Evolutionary conservation across 2,797 vertebrate species (phyloP), one percentile per base, ranked within the genome.

Genomic region (Sebastes steindachneri): DNA sequence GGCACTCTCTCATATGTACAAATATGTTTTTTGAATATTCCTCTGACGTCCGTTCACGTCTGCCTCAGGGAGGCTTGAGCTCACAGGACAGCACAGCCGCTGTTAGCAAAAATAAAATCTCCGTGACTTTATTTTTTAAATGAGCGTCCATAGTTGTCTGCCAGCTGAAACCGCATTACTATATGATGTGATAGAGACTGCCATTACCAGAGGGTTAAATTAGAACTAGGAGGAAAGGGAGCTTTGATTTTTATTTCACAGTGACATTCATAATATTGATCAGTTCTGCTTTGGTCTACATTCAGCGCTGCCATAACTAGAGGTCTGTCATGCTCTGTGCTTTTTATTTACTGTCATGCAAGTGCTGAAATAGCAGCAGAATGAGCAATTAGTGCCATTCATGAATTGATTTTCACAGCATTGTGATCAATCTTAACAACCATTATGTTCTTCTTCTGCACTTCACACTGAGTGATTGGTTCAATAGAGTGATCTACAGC

Each of bases 281-380:
- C 68, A 59, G 45, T 74, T 84, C 74, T 45, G 83, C 76, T 31
- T 45, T n/a, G 82, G 45, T 83, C 82, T 75, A 73, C 45, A 83
- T 80, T 82, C 79, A 73, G 77, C 1, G 3, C 33, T 60, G 84
- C 70, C 69, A 75, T 73, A 88, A 85, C 87, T 37, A 67, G 71
- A 79, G 80, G 35, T 64, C 75, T 70, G 66, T 73, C 74, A 57
- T 78, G 75, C 66, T 64, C 65, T 45, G 6, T 73, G 83, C 72
- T 81, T 86, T 86, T 76, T 88, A 90, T 90, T 91, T 77, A 86
- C 77, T 83, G 75, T 76, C 78, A 45, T 72, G 66, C 63, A 54
- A 69, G 77, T 71, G 86, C 88, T 87, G 86, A 88, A 86, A 77
- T 48, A 72, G 73, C 66, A 83, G 78, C 67, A 28, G 60, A 63